These are phyloP conservation scores for Muscidifurax raptorellus DNA, from an alignment of 1,140 invertebrate species.

Conservation along the genomic window DNA sequence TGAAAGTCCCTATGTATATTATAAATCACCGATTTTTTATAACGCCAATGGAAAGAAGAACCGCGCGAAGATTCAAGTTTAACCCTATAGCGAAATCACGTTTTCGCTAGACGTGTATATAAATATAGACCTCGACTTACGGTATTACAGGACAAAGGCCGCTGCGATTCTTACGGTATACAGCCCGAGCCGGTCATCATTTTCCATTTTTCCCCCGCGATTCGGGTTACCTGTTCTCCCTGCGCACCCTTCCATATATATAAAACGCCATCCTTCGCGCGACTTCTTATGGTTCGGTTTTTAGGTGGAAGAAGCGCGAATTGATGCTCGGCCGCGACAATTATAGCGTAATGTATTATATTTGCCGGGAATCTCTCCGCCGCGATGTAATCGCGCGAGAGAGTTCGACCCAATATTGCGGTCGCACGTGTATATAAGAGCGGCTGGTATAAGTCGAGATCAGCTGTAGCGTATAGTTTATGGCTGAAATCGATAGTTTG, in stretches of 20 bases:
- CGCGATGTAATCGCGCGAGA: no score
- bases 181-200: background rate
- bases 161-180: constrained; percentile 15
- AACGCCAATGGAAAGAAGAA: no score
- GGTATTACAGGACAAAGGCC: constrained; percentile 16
- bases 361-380: no score
- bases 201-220: background rate
- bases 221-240: background rate
- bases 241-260: no score
- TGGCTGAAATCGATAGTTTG: background rate
- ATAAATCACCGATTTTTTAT: no score
- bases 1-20: no score
- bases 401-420: no score
- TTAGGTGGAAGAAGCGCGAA: no score
- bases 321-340: no score
- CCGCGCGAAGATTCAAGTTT: background rate
- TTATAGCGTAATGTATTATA: no score
- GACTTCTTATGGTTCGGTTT: no score
- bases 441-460: background rate
- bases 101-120: background rate
- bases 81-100: background rate
- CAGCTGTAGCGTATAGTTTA: background rate
- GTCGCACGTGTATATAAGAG: no score
- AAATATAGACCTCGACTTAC: background rate
- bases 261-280: background rate